Base-by-base conservation (phyloP, 2,113 vertebrate genomes). In the Phrynosoma blainvillii region DNA sequence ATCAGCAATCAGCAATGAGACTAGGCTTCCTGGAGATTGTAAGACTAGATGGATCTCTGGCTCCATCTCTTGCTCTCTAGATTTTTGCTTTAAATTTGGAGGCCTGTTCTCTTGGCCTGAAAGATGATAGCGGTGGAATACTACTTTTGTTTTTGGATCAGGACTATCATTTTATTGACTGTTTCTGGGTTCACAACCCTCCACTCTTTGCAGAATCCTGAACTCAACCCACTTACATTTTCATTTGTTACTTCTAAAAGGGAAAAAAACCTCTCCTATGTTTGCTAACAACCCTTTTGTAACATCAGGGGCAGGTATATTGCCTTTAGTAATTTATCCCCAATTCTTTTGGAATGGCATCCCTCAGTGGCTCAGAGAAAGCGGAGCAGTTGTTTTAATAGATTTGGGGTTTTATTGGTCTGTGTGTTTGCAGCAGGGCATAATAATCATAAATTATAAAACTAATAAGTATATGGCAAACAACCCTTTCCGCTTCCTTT, bases 371-470 rank as follows among this genome's bases (percentile, higher is more conserved):
- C 91, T 95, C 88, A 87, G 94, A 95, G 95, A 93, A 95, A 95
- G 93, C 94, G 91, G 91, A 95, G 91, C 87, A 20, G 94, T 96
- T 91, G 95, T 95, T 96, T 94, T 95, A 95, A 96, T 95, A 96
- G 96, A 95, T 95, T 95, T 95, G 96, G 62, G 95, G 93, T 97
- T 96, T 96, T 96, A 96, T 96, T 96, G 96, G 95, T 94, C 90
- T 93, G 92, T 73, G 65, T 92, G 94, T 95, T 95, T 94, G 94
- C 94, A 93, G 94, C 93, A 88, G 93, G 89, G 92, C 93, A 90
- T 95, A 94, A 96, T 96, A 95, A 97, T 96, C 94, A 96, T 97
- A 97, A 97, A 97, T 97, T 97, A 96, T 87, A 82, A 90, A 91
- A 93, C 96, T 97, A 97, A 97, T 97, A 95, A 97, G 97, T 94